These are phyloP conservation scores for Abramis brama DNA, from an alignment of 2,113 vertebrate species.

Conservation along the genomic window DNA sequence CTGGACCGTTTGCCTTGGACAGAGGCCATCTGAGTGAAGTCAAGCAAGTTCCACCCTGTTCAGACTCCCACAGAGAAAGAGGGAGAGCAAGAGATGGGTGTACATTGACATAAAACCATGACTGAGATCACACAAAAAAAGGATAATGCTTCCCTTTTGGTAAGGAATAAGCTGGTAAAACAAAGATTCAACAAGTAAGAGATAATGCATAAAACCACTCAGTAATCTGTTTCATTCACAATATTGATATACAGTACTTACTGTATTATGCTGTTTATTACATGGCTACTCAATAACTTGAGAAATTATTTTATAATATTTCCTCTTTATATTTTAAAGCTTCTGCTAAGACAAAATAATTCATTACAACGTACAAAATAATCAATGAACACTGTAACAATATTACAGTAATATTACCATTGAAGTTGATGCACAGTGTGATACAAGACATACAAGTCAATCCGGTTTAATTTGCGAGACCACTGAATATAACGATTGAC, in stretches of 20 bases:
- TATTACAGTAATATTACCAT: too few species aligned
- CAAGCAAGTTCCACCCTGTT: slow-evolving; percentile 56
- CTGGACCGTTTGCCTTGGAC: slow-evolving; percentile 55
- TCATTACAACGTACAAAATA: too few species aligned
- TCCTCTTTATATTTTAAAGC: not conserved
- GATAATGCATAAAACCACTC: not conserved
- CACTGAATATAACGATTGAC: too few species aligned
- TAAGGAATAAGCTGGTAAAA: slow-evolving; percentile 1
- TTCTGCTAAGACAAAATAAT: not conserved
- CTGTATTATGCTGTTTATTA: not conserved
- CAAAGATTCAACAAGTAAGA: not conserved
- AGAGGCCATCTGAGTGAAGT: slow-evolving; percentile 59
- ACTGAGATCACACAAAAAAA: slow-evolving; percentile 40
- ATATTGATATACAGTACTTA: not conserved
- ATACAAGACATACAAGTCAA: too few species aligned
- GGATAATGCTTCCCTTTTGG: not conserved
- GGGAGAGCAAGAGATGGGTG: slow-evolving; percentile 44
- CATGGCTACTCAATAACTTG: not conserved
- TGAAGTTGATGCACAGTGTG: too few species aligned
- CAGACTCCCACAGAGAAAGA: slow-evolving; percentile 46
- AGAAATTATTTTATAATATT: not conserved
- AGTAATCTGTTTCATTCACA: not conserved
- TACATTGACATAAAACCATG: slow-evolving; percentile 36
- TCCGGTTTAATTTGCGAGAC: too few species aligned
- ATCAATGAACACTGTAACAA: too few species aligned